These are phyloP conservation scores for Illadopsis cleaveri DNA, from an alignment of 2,113 vertebrate species.

Conservation along the genomic window DNA sequence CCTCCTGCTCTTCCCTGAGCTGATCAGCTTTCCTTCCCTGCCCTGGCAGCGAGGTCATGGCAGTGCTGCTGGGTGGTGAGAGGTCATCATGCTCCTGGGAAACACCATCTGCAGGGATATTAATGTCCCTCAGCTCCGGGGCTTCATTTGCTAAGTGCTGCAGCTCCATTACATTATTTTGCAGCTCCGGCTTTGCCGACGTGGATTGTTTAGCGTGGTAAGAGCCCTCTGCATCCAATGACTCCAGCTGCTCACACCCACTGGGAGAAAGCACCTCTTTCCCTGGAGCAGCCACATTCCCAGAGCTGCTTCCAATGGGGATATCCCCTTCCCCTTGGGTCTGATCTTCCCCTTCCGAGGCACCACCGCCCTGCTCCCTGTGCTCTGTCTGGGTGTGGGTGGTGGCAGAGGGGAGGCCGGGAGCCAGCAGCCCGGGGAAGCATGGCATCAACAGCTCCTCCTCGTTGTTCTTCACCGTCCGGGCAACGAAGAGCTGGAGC, in stretches of 20 bases:
- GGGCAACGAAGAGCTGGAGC: constrained; percentile 68
- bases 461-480: constrained; percentile 56
- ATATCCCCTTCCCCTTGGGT: neutral
- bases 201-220: neutral
- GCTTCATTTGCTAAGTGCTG: neutral
- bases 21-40: constrained; percentile 11
- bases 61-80: neutral
- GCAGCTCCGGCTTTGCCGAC: neutral
- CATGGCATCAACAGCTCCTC: constrained; percentile 49
- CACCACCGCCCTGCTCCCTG: neutral
- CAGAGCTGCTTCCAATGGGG: fast-evolving
- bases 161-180: neutral
- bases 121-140: neutral
- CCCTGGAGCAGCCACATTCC: neutral
- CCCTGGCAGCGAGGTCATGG: constrained; percentile 6
- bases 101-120: constrained; percentile 29
- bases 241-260: neutral
- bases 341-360: neutral
- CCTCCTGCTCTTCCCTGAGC: neutral
- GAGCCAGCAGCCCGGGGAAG: constrained; percentile 13
- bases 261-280: neutral
- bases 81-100: constrained; percentile 29
- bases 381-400: neutral
- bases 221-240: neutral
- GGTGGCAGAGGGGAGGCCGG: neutral